These are phyloP conservation scores for Agrilus mali DNA, from an alignment of 2,888 invertebrate genomes.

Conservation along the genomic window DNA sequence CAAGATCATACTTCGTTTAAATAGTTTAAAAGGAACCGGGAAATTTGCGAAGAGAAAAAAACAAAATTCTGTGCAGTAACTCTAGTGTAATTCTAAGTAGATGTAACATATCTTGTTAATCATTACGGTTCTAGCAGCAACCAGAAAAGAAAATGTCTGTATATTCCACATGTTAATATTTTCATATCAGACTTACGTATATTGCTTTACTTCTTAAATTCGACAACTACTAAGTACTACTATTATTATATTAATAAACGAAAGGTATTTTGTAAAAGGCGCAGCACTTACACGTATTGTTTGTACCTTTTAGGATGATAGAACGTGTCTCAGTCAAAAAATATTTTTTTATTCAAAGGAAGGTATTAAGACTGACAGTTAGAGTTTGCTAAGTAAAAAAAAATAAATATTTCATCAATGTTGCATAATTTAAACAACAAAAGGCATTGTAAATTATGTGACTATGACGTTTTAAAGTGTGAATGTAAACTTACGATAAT, in stretches of 20 bases:
- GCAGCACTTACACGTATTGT: too few species aligned
- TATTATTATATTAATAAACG: too few species aligned
- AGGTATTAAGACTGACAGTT: slow-evolving; percentile 30
- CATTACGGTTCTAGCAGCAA: slow-evolving; percentile 5
- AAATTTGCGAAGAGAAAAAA: slow-evolving; percentile 2
- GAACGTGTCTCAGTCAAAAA: slow-evolving; percentile 7
- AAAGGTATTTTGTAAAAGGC: too few species aligned
- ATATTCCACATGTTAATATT: slow-evolving; percentile 4
- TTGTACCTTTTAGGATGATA: too few species aligned
- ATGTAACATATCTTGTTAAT: slow-evolving; percentile 29
- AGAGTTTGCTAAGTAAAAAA: slow-evolving; percentile 21
- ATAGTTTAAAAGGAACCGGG: background rate
- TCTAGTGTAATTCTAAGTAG: slow-evolving; percentile 21
- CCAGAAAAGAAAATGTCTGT: too few species aligned
- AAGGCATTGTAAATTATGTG: background rate
- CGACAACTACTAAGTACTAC: too few species aligned
- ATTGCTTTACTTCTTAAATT: too few species aligned
- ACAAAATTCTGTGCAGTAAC: slow-evolving; percentile 8
- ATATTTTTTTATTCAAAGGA: slow-evolving; percentile 28
- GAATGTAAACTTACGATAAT: too few species aligned
- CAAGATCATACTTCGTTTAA: background rate
- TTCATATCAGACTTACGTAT: slow-evolving; percentile 6
- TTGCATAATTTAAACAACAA: slow-evolving; percentile 7
- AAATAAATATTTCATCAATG: slow-evolving; percentile 11
- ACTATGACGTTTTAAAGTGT: too few species aligned